Percentiles rank a stretch among this genome's conserved stretches.
Evolutionary conservation across 2,888 invertebrate genomes (phyloP).

Genomic region (Hemistola chrysoprasaria): DNA sequence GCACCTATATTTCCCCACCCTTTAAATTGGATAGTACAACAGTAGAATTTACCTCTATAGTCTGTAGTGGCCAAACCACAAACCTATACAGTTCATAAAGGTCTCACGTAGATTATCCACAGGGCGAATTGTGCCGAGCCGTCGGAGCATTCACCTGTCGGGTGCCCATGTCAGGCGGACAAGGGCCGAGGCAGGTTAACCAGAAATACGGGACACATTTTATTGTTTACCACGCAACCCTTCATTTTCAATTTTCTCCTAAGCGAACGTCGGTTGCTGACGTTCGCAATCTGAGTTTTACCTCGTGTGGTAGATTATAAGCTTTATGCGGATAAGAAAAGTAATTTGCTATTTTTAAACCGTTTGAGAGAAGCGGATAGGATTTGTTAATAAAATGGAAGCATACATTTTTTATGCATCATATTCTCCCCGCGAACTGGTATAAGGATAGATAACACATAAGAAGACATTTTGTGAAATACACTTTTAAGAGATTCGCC

Average conservation of each 20-base stretch:
- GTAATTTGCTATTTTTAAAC: slow-evolving; percentile 18
- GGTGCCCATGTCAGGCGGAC: slow-evolving; percentile 28
- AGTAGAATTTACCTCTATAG: too few species aligned
- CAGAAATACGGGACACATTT: slow-evolving; percentile 33
- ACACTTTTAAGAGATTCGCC: too few species aligned
- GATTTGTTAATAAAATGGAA: background rate
- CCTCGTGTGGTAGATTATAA: slow-evolving; percentile 16
- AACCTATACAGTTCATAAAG: slow-evolving; percentile 14
- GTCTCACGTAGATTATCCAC: slow-evolving; percentile 18
- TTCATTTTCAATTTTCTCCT: slow-evolving; percentile 37
- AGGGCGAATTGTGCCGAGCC: slow-evolving; percentile 21
- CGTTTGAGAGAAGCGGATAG: slow-evolving; percentile 3
- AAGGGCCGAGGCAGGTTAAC: slow-evolving; percentile 29
- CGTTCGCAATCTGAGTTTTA: slow-evolving; percentile 21
- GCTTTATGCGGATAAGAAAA: slow-evolving; percentile 18
- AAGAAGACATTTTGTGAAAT: too few species aligned
- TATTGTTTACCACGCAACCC: slow-evolving; percentile 36
- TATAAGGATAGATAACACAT: too few species aligned
- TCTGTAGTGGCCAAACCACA: slow-evolving; percentile 11
- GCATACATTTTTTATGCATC: background rate
- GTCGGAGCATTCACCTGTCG: slow-evolving; percentile 28
- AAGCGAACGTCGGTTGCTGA: slow-evolving; percentile 26
- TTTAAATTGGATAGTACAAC: slow-evolving; percentile 1
- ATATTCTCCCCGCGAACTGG: too few species aligned
- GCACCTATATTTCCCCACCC: background rate